Percentiles rank a stretch among this genome's conserved stretches.
Evolutionary conservation across 2,797 vertebrate species (phyloP).

Genomic region (Sebastes diploproa): DNA sequence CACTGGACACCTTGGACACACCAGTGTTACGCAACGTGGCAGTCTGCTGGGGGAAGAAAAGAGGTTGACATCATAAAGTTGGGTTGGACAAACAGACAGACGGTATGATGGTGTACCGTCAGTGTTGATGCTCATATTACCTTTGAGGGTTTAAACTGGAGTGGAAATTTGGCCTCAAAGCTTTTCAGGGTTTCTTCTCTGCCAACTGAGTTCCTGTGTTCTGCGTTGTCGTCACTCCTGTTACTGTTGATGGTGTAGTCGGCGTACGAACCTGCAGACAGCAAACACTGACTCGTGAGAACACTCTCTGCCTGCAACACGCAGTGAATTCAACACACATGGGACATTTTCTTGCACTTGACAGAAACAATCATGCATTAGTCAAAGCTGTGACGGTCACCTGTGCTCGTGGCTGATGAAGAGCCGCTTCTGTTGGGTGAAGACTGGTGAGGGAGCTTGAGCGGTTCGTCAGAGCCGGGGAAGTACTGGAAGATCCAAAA

Average conservation of each 20-base stretch:
- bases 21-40: conserved; percentile 81
- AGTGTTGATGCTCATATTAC: conserved; percentile 24
- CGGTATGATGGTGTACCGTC: neutral
- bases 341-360: neutral
- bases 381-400: conserved; percentile 59
- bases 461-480: conserved; percentile 92
- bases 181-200: conserved; percentile 95
- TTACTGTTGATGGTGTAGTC: conserved; percentile 91
- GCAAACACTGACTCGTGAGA: neutral
- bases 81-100: neutral
- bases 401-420: conserved; percentile 91
- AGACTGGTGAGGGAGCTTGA: conserved; percentile 92
- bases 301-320: neutral
- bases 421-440: conserved; percentile 83
- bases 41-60: conserved; percentile 68
- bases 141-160: conserved; percentile 86
- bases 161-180: conserved; percentile 85
- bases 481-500: conserved; percentile 87
- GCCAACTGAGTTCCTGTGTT: conserved; percentile 85
- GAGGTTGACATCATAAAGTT: neutral
- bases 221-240: conserved; percentile 88
- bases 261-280: conserved; percentile 85
- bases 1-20: conserved; percentile 87
- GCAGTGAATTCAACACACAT: neutral
- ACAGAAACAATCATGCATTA: neutral